Base-by-base conservation (phyloP, 2,888 invertebrate species). In the Ferdinandea cuprea region DNA sequence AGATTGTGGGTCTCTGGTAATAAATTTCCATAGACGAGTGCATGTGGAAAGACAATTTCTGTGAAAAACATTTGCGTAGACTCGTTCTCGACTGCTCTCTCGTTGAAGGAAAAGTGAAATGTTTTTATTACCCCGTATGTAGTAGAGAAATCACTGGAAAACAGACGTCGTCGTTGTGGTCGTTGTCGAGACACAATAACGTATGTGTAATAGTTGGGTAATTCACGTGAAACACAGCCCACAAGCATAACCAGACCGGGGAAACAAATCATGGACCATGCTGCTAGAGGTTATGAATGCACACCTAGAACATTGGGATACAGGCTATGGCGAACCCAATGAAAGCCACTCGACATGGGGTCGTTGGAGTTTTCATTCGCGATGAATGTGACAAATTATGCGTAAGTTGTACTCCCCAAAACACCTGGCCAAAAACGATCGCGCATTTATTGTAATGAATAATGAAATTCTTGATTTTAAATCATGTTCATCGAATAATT, bases 121-220 rank as follows among this genome's bases (percentile, higher is more conserved):
- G 66, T 71, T 81, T 81, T 81, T 81, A 81, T 81, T 81, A 71
- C 81, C 65, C 58, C 32, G 50, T 37, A 58, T 66, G 59, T 61
- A 65, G 76, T 77, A 71, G 81, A 69, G 76, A 77, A 71, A 81
- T 65, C 80, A 65, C 74, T 63, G 73, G 65, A 65, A 81, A 81
- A 73, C 56, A 73, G 40, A 65, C 65, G 56, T 73, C 46, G 54
- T 65, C 48, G 63, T 46, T 52, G 32, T 32, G 6, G 50, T 71
- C 59, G 63, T 46, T 73, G 65, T 63, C 65, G 74, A 65, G 74
- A 81, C 71, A 81, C 77, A 77, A 81, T 81, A 81, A 77, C 71
- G 81, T 81, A 81, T 81, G 77, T 81, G 77, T 81, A 81, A 81
- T 81, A 81, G 81, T 81, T 81, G 77, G 81, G 76, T 72, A 81